A percentile compares a stretch with the other conserved stretches of the same genome.
Conservation (phyloP, 2,113 vertebrate species). For the Reinhardtius hippoglossoides region DNA sequence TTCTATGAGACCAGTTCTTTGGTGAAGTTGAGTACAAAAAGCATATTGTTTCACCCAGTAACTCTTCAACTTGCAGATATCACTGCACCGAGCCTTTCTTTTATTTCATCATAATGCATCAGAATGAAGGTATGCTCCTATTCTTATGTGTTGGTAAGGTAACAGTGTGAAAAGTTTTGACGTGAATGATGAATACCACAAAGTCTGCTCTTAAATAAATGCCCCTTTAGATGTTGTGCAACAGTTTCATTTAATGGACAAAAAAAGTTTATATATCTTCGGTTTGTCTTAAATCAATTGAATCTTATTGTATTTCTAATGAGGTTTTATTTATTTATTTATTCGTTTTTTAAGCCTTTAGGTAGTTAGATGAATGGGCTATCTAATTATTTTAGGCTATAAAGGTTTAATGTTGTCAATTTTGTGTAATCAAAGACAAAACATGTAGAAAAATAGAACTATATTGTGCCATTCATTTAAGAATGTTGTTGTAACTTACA, state of each 20-base stretch:
- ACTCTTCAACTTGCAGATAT: neutral
- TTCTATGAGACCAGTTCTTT: too few species aligned
- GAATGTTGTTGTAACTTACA: conserved; percentile 16
- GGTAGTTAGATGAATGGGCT: conserved; percentile 1
- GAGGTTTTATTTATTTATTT: conserved; percentile 40
- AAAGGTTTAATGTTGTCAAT: conserved; percentile 27
- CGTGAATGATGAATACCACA: neutral
- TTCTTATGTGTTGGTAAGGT: neutral
- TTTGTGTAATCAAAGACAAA: conserved; percentile 28
- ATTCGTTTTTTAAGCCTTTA: neutral
- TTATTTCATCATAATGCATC: neutral
- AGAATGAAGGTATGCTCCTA: neutral
- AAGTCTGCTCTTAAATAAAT: conserved; percentile 19
- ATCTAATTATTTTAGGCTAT: conserved; percentile 20
- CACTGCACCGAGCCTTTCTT: neutral
- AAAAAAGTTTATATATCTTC: conserved; percentile 10
- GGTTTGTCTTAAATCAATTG: conserved; percentile 6
- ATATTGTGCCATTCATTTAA: conserved; percentile 37
- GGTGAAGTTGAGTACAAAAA: too few species aligned
- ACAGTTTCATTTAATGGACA: neutral
- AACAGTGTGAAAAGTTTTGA: neutral
- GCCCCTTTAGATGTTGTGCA: conserved; percentile 31
- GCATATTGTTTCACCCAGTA: too few species aligned
- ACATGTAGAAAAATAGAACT: conserved; percentile 10
- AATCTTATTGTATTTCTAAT: conserved; percentile 27